Conservation (phyloP, 64 coral and sea anemone species). For the Platygyra sinensis region DNA sequence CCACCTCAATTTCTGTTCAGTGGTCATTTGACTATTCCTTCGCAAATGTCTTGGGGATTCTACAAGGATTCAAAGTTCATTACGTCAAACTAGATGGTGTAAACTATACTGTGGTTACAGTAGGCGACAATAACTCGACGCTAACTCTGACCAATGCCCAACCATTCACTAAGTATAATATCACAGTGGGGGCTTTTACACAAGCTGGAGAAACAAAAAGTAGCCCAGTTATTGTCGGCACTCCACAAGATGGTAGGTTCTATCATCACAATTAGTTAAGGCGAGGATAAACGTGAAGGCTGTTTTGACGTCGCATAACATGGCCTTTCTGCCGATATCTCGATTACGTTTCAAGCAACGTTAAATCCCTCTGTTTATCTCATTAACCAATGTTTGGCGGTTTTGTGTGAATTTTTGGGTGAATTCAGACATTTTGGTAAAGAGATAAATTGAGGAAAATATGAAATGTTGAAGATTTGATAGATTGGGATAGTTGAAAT, state of each 20-base stretch:
- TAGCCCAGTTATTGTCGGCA: not conserved
- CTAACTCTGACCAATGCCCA: not conserved
- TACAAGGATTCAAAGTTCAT: not conserved
- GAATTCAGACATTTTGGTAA: no score
- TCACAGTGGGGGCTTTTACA: not conserved
- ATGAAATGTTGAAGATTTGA: no score
- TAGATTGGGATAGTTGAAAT: no score
- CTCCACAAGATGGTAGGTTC: not conserved
- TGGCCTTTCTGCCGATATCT: no score
- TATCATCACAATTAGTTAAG: not conserved
- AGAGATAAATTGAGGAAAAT: no score
- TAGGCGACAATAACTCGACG: not conserved
- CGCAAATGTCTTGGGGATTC: not conserved
- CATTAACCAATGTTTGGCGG: no score
- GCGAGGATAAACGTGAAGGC: no score
- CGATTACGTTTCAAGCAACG: no score
- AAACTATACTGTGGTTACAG: not conserved
- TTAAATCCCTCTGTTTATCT: no score
- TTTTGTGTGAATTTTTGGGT: no score
- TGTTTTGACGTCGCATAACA: no score
- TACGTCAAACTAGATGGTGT: not conserved
- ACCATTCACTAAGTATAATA: not conserved
- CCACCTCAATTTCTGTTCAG: not conserved
- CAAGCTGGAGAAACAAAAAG: not conserved
- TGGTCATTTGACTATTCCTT: not conserved